Percentiles rank a stretch among this genome's conserved stretches.
Conservation (phyloP, 2,797 vertebrate species). For the Gambelia wislizenii region DNA sequence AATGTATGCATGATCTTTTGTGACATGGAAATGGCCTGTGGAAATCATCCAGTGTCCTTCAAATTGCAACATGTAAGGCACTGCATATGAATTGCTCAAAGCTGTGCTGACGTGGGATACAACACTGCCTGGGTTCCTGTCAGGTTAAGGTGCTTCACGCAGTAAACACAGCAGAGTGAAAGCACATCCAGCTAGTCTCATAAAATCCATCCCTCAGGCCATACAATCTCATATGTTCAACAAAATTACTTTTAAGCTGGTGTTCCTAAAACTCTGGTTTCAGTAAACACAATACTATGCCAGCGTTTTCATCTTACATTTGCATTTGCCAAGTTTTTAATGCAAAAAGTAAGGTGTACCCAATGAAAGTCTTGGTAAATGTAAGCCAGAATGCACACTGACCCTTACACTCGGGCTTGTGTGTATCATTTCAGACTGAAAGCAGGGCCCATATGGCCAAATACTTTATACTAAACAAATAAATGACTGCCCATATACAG, state of each 20-base stretch:
- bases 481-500: background rate
- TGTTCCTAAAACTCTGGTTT: slow-evolving; percentile 1
- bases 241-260: slow-evolving; percentile 28
- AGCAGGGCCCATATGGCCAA: too few relatives aligned
- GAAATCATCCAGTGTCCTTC: background rate
- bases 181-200: slow-evolving; percentile 50
- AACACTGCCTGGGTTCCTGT: slow-evolving; percentile 43
- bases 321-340: slow-evolving; percentile 2
- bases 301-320: background rate
- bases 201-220: slow-evolving; percentile 33
- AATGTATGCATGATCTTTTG: slow-evolving; percentile 3
- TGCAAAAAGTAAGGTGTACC: background rate
- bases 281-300: background rate
- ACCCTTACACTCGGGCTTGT: background rate
- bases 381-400: background rate
- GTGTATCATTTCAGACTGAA: background rate
- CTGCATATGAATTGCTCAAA: slow-evolving; percentile 44
- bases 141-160: slow-evolving; percentile 44
- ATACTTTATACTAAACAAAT: background rate
- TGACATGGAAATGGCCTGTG: background rate
- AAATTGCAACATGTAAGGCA: background rate
- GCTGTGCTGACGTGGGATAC: slow-evolving; percentile 49
- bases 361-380: background rate
- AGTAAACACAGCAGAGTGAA: slow-evolving; percentile 55
- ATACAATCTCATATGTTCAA: slow-evolving; percentile 57